These are phyloP conservation scores for Leucosticte australis DNA, from an alignment of 2,113 vertebrate genomes.

Conservation along the genomic window DNA sequence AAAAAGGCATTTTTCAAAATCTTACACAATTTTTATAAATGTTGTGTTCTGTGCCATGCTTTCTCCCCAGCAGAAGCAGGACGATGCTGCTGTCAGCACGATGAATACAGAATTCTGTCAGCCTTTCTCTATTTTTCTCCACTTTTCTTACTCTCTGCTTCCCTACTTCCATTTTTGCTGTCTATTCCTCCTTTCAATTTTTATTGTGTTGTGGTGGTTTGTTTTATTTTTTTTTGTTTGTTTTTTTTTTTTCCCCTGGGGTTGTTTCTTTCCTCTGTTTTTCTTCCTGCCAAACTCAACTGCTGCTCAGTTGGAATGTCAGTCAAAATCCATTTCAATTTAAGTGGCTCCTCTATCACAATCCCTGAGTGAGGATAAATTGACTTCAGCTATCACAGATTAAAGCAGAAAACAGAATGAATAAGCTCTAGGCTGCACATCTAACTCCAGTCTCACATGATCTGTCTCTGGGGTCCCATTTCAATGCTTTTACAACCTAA, in stretches of 20 bases:
- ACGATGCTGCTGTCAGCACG: background rate
- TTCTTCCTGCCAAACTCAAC: background rate
- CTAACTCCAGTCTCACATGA: background rate
- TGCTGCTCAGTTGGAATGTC: background rate
- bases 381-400: background rate
- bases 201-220: background rate
- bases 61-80: background rate
- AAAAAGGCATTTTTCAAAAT: background rate
- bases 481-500: background rate
- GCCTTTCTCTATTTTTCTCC: background rate
- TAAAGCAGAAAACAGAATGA: background rate
- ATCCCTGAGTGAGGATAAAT: background rate
- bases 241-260: too few relatives aligned
- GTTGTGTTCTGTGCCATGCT: fast-evolving
- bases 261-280: background rate
- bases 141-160: background rate
- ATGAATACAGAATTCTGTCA: background rate
- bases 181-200: background rate
- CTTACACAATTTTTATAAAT: background rate
- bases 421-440: background rate
- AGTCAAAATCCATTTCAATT: background rate
- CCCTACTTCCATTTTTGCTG: background rate
- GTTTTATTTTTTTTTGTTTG: background rate
- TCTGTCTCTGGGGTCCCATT: background rate
- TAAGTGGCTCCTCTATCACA: background rate